Evolutionary conservation across 2,888 invertebrate species (phyloP).

Genomic region (Heliconius cydno): DNA sequence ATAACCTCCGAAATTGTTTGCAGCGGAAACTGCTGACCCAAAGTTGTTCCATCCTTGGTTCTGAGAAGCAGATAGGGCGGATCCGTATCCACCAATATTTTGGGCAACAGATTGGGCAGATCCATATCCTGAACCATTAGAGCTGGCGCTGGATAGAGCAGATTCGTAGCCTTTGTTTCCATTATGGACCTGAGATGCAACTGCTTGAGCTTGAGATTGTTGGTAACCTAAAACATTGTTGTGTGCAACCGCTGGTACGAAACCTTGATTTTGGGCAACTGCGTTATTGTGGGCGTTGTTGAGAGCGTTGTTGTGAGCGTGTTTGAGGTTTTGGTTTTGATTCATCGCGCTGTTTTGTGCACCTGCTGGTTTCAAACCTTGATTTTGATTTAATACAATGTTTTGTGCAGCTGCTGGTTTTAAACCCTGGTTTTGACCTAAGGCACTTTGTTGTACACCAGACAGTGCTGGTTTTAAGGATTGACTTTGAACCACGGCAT

Average conservation of each 20-base stretch:
- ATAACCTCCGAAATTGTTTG: conserved; percentile 61
- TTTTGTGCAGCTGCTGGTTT: conserved; percentile 45
- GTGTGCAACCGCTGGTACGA: conserved; percentile 52
- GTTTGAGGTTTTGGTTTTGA: not conserved
- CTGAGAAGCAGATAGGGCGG: conserved; percentile 57
- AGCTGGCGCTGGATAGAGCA: conserved; percentile 49
- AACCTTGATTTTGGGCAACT: conserved; percentile 3
- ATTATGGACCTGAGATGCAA: conserved; percentile 34
- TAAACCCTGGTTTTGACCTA: not conserved
- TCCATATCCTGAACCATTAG: conserved; percentile 55
- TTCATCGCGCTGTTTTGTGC: conserved; percentile 25
- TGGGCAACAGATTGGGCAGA: conserved; percentile 61
- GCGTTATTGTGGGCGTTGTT: conserved; percentile 6
- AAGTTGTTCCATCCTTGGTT: conserved; percentile 54
- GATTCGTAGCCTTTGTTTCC: conserved; percentile 47
- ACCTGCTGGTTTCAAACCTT: conserved; percentile 43
- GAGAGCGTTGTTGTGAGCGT: not conserved
- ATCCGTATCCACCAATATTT: conserved; percentile 54
- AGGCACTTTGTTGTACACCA: not conserved
- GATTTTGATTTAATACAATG: conserved; percentile 25
- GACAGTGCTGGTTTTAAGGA: not conserved
- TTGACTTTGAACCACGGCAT: not conserved
- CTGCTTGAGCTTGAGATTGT: conserved; percentile 33
- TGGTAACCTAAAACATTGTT: conserved; percentile 47
- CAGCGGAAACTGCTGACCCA: conserved; percentile 61